phyloP scores from a whole-genome alignment of 1,140 invertebrate species.

The Apis laboriosa region DNA sequence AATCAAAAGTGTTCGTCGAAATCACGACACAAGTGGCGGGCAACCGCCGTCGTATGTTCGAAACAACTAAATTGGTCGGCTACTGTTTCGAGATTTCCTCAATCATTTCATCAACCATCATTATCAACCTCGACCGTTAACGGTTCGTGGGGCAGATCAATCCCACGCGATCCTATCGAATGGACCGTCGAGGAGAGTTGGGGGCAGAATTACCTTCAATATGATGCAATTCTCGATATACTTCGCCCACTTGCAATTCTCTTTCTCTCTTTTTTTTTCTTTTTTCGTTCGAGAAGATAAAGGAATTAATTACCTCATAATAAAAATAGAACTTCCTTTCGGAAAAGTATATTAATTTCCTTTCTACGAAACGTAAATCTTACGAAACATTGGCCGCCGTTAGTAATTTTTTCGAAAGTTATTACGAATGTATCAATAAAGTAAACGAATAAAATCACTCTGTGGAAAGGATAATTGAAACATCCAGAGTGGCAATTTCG shows the following conservation, averaged over 20 bases:
- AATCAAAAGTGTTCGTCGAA: slow-evolving; percentile 20
- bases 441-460: too few species aligned
- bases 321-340: too few species aligned
- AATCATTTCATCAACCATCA: slow-evolving; percentile 70
- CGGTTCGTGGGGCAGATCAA: slow-evolving; percentile 56
- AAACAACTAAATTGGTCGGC: slow-evolving; percentile 64
- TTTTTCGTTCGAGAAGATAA: too few species aligned
- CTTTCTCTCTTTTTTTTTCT: not conserved
- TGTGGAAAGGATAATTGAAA: not conserved
- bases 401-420: too few species aligned
- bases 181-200: slow-evolving; percentile 3
- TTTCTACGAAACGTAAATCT: too few species aligned
- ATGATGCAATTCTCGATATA: slow-evolving; percentile 34
- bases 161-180: slow-evolving; percentile 69
- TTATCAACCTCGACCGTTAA: slow-evolving; percentile 48
- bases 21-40: slow-evolving; percentile 1
- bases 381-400: too few species aligned
- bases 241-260: not conserved
- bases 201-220: slow-evolving; percentile 27
- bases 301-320: too few species aligned
- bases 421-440: too few species aligned
- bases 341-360: too few species aligned
- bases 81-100: slow-evolving; percentile 72
- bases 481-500: not conserved
- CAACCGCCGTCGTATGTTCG: slow-evolving; percentile 20